phyloP scores from a whole-genome alignment of 2,797 vertebrate species.

The Gallirallus australis region DNA sequence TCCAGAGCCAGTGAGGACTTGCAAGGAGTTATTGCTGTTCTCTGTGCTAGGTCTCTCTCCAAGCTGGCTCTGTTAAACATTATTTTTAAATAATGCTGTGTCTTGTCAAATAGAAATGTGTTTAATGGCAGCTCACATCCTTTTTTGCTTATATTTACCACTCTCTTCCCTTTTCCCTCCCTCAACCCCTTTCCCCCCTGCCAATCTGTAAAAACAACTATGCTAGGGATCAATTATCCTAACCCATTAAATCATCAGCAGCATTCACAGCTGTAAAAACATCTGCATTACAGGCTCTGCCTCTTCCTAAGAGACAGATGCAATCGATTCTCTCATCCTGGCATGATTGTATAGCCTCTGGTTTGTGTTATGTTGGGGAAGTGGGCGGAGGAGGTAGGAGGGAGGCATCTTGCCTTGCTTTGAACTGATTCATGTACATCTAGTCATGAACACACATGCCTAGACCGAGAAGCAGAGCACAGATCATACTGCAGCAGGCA shows the following conservation, averaged over 20 bases:
- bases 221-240: constrained; percentile 18
- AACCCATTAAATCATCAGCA: constrained; percentile 32
- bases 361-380: constrained; percentile 37
- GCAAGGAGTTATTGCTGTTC: background rate
- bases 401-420: constrained; percentile 14
- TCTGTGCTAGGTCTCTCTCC: background rate
- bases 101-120: background rate
- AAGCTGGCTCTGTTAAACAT: background rate
- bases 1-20: background rate
- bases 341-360: constrained; percentile 35
- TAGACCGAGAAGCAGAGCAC: background rate
- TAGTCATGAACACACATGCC: background rate
- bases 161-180: background rate
- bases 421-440: constrained; percentile 4
- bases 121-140: background rate
- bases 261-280: constrained; percentile 65
- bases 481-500: background rate
- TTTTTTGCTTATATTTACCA: background rate
- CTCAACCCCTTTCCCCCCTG: background rate
- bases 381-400: background rate
- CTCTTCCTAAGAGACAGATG: constrained; percentile 30
- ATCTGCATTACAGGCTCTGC: constrained; percentile 52
- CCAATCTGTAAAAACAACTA: constrained; percentile 19
- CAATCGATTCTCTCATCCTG: constrained; percentile 44
- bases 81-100: background rate